Evolutionary conservation across 2,888 invertebrate species (phyloP), one percentile per base, ranked within the genome.

Genomic region (Cotesia congregata): DNA sequence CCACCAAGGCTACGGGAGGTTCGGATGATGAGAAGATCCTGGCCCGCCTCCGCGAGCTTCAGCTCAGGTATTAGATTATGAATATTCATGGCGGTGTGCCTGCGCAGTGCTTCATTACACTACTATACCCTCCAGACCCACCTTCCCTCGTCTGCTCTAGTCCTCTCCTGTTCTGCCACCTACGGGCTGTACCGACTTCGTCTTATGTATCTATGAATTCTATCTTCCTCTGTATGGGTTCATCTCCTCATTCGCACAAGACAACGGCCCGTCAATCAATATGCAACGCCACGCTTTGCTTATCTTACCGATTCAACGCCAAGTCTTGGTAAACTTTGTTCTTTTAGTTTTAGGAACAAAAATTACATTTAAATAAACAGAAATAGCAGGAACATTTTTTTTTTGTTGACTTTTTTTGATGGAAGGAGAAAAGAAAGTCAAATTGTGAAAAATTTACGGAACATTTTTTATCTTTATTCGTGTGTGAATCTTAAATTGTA

Each of bases 41-140:
- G 85, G 83, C 83, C 86, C 87, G 86, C 87, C 87, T 86, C 85
- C 78, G 81, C 83, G 86, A 85, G 83, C 86, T 87, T 85, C 85
- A 84, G 86, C 88, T 88, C 89, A 88, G 88, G 88, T 89, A 89
- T 89, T 88, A 89, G 88, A 88, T 89, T 89, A 89, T 89, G 89
- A 89, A 89, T 89, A 89, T 89, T 89, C 89, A 89, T 89, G 89
- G 85, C 87, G 85, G 86, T 85, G 88, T 87, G 88, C 88, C 88
- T 88, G 88, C 87, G 85, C 87, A 88, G 88, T 87, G 87, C 88
- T 89, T 89, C 89, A 89, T 89, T 89, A 88, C 87, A 88, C 50
- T 50, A 50, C n/a, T n/a, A n/a, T n/a, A n/a, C 86, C 85, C 85
- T 85, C 84, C 82, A 80, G 40, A 80, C 77, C 72, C 78, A 78